These are phyloP conservation scores for Diogma glabrata DNA, from an alignment of 2,888 invertebrate species.

Conservation along the genomic window DNA sequence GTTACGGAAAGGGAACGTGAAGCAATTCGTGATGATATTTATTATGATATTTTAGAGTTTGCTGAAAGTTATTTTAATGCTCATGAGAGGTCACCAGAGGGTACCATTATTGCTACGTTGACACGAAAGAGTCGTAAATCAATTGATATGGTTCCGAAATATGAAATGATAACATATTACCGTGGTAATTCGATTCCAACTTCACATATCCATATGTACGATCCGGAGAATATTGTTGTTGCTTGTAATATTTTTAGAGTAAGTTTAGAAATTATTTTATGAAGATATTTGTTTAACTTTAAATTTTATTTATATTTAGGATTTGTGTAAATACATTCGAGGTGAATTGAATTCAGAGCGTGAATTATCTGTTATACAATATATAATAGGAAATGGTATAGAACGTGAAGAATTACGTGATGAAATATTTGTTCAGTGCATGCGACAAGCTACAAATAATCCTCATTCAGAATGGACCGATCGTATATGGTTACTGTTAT, in stretches of 20 bases:
- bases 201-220: conserved; percentile 89
- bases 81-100: conserved; percentile 76
- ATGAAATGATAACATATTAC: conserved; percentile 86
- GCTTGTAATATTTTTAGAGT: conserved; percentile 86
- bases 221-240: conserved; percentile 83
- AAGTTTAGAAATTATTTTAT: conserved; percentile 32
- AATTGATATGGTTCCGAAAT: conserved; percentile 71
- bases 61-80: conserved; percentile 89
- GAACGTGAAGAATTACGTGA: conserved; percentile 86
- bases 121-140: conserved; percentile 66
- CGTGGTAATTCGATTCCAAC: conserved; percentile 81
- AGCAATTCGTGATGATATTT: conserved; percentile 40
- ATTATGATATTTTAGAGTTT: conserved; percentile 80
- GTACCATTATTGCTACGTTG: conserved; percentile 75
- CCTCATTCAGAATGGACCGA: conserved; percentile 74
- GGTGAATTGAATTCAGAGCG: conserved; percentile 78
- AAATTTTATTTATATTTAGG: conserved; percentile 43
- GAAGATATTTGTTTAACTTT: conserved; percentile 1
- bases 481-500: conserved; percentile 78
- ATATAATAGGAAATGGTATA: conserved; percentile 73
- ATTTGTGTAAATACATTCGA: conserved; percentile 77
- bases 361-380: conserved; percentile 73
- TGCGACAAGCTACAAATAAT: conserved; percentile 80
- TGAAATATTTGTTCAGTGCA: conserved; percentile 82
- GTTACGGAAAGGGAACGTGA: conserved; percentile 32